A percentile compares a stretch with the other conserved stretches of the same genome.
Evolutionary conservation across 2,888 invertebrate species (phyloP).

Genomic region (Eristalis tenax): DNA sequence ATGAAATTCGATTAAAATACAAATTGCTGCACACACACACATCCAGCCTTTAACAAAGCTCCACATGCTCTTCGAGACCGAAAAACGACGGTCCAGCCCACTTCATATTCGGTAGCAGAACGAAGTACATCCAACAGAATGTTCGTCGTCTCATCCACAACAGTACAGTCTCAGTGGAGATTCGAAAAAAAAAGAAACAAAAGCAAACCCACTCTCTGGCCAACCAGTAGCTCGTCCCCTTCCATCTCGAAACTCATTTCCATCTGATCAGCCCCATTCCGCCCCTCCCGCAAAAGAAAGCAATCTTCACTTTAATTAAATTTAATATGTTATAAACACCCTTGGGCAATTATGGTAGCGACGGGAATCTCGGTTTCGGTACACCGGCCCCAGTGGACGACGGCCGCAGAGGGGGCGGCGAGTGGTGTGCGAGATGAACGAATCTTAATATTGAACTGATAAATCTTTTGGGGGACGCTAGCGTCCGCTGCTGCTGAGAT

Average conservation of each 20-base stretch:
- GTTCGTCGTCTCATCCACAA: not conserved
- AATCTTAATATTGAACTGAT: conserved; percentile 66
- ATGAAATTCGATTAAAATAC: conserved; percentile 71
- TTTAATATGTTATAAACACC: conserved; percentile 71
- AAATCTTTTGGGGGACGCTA: conserved; percentile 52
- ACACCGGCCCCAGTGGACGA: conserved; percentile 18
- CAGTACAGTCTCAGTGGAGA: too few species aligned
- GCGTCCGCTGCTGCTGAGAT: conserved; percentile 23
- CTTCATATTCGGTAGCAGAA: conserved; percentile 69
- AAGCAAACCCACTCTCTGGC: conserved; percentile 21
- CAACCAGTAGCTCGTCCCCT: conserved; percentile 50
- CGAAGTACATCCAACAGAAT: conserved; percentile 29
- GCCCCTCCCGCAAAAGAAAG: conserved; percentile 60
- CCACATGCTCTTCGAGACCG: conserved; percentile 5
- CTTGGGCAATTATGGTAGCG: conserved; percentile 71
- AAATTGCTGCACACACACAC: conserved; percentile 49
- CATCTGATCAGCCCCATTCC: conserved; percentile 41
- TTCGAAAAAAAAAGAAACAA: not conserved
- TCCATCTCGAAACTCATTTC: conserved; percentile 50
- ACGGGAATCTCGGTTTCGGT: conserved; percentile 67
- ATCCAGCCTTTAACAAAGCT: too few species aligned
- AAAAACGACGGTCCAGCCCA: conserved; percentile 49
- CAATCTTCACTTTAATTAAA: conserved; percentile 72
- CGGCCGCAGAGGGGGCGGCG: not conserved
- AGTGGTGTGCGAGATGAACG: conserved; percentile 1